Evolutionary conservation across 2,113 vertebrate species (phyloP).

Genomic region (Odobenus rosmarus): DNA sequence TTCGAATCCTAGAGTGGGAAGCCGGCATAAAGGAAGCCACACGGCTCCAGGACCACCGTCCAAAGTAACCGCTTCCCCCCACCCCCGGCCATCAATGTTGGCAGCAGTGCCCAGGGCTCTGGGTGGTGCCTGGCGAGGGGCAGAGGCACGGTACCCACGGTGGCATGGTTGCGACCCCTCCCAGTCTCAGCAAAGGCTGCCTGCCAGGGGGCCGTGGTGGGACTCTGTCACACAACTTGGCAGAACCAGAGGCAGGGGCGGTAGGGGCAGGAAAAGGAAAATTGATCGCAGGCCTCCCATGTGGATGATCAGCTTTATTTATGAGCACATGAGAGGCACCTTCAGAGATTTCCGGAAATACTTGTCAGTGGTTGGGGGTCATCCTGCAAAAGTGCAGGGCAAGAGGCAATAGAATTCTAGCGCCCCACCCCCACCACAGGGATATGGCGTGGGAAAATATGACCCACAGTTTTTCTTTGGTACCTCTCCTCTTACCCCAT

Average conservation of each 20-base stretch:
- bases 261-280: not conserved
- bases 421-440: accelerated
- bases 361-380: not conserved
- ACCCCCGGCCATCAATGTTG: too few species aligned
- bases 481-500: not conserved
- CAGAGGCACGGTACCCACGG: not conserved
- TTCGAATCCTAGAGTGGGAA: not conserved
- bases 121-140: not conserved
- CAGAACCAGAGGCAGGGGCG: not conserved
- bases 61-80: not conserved
- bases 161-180: not conserved
- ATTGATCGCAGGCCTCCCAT: not conserved
- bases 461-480: not conserved
- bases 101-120: not conserved
- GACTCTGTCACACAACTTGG: not conserved
- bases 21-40: not conserved
- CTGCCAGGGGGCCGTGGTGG: not conserved
- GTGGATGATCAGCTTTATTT: not conserved
- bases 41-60: not conserved
- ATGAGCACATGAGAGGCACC: not conserved
- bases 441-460: not conserved
- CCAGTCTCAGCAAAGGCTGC: not conserved
- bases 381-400: not conserved
- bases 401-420: not conserved
- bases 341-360: constrained; percentile 8